Conservation (phyloP, 2,888 invertebrate species). For the Lumbricus terrestris region DNA sequence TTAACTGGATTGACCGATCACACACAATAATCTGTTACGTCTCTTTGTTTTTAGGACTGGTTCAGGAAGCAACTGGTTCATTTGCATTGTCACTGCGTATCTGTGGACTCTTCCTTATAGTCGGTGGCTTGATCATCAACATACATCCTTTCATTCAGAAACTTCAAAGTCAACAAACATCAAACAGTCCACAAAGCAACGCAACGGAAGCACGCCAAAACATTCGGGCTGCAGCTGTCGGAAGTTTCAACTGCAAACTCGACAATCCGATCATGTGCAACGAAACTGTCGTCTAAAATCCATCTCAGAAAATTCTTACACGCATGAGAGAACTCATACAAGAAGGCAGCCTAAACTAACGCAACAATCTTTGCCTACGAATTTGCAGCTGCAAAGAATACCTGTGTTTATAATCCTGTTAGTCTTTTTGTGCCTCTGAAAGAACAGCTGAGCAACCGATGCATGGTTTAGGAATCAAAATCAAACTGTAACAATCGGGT, state of each 20-base stretch:
- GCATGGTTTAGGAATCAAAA: neutral
- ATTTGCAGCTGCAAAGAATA: neutral
- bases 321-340: neutral
- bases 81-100: neutral
- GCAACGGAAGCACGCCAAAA: neutral
- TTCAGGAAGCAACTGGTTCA: neutral
- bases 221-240: neutral
- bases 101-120: neutral
- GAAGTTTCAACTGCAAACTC: neutral
- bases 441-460: neutral
- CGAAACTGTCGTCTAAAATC: neutral
- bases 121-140: neutral
- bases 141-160: neutral
- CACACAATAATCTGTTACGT: neutral
- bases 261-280: neutral
- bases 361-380: neutral
- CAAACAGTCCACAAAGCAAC: neutral
- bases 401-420: neutral
- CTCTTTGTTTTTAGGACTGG: neutral
- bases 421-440: neutral
- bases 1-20: neutral
- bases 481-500: neutral
- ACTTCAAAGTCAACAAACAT: neutral
- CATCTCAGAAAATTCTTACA: neutral
- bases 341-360: neutral